These are phyloP conservation scores for Datnioides undecimradiatus DNA, from an alignment of 2,113 vertebrate species.

Conservation along the genomic window DNA sequence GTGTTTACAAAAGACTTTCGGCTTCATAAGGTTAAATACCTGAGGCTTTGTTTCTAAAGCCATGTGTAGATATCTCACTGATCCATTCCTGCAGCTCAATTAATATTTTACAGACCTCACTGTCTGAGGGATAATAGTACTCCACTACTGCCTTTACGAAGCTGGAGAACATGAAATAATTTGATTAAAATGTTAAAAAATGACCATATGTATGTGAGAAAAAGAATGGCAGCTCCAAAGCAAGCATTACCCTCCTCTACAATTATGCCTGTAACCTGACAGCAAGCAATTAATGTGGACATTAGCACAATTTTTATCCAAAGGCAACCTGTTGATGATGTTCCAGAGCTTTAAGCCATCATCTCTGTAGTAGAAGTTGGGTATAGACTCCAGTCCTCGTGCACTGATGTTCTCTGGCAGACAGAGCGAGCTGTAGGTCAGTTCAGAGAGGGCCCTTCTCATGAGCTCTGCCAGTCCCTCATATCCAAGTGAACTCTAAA, in stretches of 20 bases:
- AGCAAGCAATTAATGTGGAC: no score
- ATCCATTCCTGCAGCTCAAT: constrained; percentile 87
- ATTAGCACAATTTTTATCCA: no score
- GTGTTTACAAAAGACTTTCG: background rate
- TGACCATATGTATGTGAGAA: no score
- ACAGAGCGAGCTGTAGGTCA: constrained; percentile 70
- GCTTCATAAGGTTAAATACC: constrained; percentile 17
- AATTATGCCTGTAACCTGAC: no score
- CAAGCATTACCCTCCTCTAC: no score
- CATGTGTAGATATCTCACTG: constrained; percentile 84
- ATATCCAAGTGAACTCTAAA: constrained; percentile 55
- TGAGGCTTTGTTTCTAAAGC: constrained; percentile 78
- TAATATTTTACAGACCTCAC: constrained; percentile 74
- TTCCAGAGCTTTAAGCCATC: constrained; percentile 71
- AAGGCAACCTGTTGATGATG: constrained; percentile 60
- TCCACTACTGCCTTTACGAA: constrained; percentile 75
- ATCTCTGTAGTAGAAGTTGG: constrained; percentile 74
- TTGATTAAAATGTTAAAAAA: no score
- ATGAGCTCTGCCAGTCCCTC: constrained; percentile 50
- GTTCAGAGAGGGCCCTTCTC: constrained; percentile 17
- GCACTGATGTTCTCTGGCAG: constrained; percentile 68
- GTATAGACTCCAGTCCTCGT: constrained; percentile 62
- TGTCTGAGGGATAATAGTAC: constrained; percentile 68
- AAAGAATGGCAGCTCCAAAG: no score
- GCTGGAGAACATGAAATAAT: constrained; percentile 58